These are phyloP conservation scores for Gryllus longicercus DNA, from an alignment of 2,888 invertebrate genomes.

Conservation along the genomic window DNA sequence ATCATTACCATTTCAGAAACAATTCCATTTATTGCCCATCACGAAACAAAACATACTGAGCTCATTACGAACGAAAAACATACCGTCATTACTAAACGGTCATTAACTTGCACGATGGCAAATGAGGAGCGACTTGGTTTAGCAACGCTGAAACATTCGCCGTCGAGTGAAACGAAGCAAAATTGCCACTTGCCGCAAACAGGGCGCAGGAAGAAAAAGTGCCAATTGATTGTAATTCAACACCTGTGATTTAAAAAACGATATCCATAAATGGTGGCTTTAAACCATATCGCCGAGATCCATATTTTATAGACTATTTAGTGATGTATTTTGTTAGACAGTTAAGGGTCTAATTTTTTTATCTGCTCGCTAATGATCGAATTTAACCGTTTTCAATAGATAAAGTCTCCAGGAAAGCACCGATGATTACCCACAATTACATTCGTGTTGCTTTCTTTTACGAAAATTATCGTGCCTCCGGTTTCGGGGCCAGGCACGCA, in stretches of 20 bases:
- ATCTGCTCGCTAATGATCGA: neutral
- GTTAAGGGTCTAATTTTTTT: neutral
- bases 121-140: no score
- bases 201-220: neutral
- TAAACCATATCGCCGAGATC: neutral
- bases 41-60: no score
- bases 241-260: neutral
- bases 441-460: slow-evolving; percentile 6
- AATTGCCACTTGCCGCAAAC: no score
- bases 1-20: no score
- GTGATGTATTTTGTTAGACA: neutral
- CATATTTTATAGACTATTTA: slow-evolving; percentile 9
- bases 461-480: neutral
- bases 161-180: no score
- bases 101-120: no score
- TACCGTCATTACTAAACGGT: no score
- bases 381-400: slow-evolving; percentile 17
- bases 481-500: neutral
- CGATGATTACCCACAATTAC: slow-evolving; percentile 1
- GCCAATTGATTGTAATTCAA: slow-evolving; percentile 10
- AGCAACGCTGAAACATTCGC: no score
- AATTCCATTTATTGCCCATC: no score
- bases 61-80: no score
- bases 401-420: neutral
- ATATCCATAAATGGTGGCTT: neutral